Evolutionary conservation across 2,113 vertebrate species (phyloP), one percentile per base, ranked within the genome.

Genomic region (Thryonomys swinderianus): DNA sequence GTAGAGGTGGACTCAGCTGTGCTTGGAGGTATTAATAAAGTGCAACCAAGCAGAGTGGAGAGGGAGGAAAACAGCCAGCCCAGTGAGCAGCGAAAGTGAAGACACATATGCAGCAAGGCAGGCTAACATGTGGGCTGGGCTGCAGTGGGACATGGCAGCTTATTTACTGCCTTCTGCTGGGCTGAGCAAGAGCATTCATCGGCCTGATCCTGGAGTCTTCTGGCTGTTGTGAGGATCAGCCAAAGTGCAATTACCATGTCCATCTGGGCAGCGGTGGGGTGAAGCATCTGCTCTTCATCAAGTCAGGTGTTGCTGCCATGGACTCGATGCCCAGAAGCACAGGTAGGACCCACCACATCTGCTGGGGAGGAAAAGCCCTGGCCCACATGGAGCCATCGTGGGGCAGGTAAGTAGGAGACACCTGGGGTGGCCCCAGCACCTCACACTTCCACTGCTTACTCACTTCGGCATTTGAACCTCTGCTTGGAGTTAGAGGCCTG

Each of bases 391-490:
- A 45, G 8, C 17, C 30, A 1, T 32, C 34, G 18, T 7, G 32
- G 45, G 57, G 62, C 11, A 76, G 18, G 37, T 13, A 51, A 30
- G 62, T 23, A 3, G 8, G 45, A 48, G 81, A 42, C 3, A 30
- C 40, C 3, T 13, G 10, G 34, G 1, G 37, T 34, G 42, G 34
- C 5, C 14, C 7, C 9, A 1, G 32, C 17, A 6, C 1, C 25
- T 79, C 30, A 67, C 57, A 48, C 37, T 48, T 78, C 6, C 7
- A 18, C 40, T 61, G 17, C 1, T n/a, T 0, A 13, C 10, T 45
- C 42, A 27, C 14, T 12, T 61, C 14, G 30, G 6, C 20, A 67
- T 59, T 45, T n/a, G 10, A 80, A 18, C 20, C 17, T 37, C n/a
- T 40, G 27, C 45, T 87, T 73, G 23, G 18, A 79, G 32, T 1